A percentile compares a stretch with the other conserved stretches of the same genome.
These are phyloP conservation scores for Micrasema longulum DNA, from an alignment of 1,140 invertebrate genomes.

Conservation along the genomic window DNA sequence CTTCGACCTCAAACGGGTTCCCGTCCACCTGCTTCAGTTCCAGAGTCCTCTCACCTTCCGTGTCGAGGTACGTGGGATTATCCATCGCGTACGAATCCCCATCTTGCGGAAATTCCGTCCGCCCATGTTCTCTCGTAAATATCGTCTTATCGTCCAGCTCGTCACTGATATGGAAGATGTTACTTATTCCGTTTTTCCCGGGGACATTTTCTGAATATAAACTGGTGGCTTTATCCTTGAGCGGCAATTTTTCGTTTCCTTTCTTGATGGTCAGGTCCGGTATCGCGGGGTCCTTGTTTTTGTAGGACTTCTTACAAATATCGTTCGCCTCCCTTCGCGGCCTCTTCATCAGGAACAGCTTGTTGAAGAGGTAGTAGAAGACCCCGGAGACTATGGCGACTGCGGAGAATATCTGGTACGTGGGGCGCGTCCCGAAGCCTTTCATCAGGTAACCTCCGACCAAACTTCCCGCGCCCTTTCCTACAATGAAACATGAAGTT, in stretches of 20 bases:
- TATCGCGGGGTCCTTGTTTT: constrained; percentile 57
- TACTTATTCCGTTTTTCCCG: constrained; percentile 28
- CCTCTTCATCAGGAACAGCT: constrained; percentile 72
- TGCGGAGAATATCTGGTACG: constrained; percentile 79
- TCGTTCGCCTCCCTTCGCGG: constrained; percentile 66
- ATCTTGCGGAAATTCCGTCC: constrained; percentile 1
- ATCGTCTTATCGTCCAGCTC: constrained; percentile 15
- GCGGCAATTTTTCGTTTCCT: constrained; percentile 56
- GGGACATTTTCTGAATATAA: constrained; percentile 49
- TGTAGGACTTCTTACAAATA: constrained; percentile 67
- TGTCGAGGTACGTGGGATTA: constrained; percentile 31
- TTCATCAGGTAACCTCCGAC: constrained; percentile 84
- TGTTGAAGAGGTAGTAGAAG: constrained; percentile 78
- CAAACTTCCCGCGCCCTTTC: constrained; percentile 81
- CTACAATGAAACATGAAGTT: constrained; percentile 65
- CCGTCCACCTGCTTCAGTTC: not conserved
- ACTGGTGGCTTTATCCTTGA: constrained; percentile 36
- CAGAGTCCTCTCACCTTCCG: constrained; percentile 29
- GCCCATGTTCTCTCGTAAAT: constrained; percentile 8
- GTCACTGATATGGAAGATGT: constrained; percentile 15
- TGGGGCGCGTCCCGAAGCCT: constrained; percentile 76
- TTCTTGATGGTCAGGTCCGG: constrained; percentile 56
- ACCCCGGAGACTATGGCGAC: constrained; percentile 73
- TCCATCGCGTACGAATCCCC: not conserved
- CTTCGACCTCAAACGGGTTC: not conserved